Conservation (phyloP, 2,888 invertebrate species). For the Anaspis maculata region DNA sequence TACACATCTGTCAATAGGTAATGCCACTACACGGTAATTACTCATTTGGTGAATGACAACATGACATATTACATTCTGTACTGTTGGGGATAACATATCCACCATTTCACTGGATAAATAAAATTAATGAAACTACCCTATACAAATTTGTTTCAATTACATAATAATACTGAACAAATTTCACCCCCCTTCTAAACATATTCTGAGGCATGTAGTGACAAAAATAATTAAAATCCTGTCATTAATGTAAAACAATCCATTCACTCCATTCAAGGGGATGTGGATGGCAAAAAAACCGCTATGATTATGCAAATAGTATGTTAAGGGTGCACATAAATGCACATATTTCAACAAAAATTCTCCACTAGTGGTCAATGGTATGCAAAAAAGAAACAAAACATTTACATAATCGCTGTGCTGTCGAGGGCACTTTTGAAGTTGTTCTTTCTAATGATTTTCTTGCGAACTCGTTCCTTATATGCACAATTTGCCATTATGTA, state of each 20-base stretch:
- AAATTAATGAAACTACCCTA: conserved; percentile 21
- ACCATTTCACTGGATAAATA: conserved; percentile 24
- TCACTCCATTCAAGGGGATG: neutral
- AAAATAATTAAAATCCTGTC: neutral
- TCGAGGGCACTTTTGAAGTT: no score
- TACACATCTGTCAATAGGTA: conserved; percentile 40
- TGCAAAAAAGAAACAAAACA: neutral
- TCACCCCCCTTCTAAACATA: neutral
- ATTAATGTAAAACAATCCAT: neutral
- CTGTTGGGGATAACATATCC: conserved; percentile 22
- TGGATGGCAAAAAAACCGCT: neutral
- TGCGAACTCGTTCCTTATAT: no score
- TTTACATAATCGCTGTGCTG: conserved; percentile 1
- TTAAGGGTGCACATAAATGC: conserved; percentile 2
- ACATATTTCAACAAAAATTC: conserved; percentile 2
- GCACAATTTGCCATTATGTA: no score
- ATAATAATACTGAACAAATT: neutral
- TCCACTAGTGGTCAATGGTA: conserved; percentile 2
- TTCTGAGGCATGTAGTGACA: neutral
- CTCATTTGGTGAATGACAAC: conserved; percentile 39
- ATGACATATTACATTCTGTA: conserved; percentile 38
- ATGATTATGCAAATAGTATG: conserved; percentile 1
- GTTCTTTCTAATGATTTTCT: no score
- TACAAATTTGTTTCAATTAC: conserved; percentile 13
- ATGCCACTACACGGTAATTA: conserved; percentile 37